These are phyloP conservation scores for Lepus americanus DNA, from an alignment of 2,113 vertebrate species.

Conservation along the genomic window DNA sequence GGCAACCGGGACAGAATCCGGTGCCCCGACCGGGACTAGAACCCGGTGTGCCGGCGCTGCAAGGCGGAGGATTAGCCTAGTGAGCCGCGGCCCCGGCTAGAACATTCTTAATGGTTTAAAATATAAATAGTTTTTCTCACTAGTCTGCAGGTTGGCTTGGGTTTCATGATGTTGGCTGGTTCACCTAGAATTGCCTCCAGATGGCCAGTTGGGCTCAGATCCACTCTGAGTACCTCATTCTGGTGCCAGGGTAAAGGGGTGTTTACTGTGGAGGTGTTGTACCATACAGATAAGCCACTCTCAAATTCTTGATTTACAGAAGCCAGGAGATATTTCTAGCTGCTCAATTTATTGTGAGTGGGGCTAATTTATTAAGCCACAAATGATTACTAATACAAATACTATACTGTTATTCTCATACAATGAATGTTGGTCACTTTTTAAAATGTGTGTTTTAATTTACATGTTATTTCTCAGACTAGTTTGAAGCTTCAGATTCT, in stretches of 20 bases:
- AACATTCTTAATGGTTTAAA: not conserved
- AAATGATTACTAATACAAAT: not conserved
- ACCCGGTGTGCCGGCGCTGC: too few species aligned
- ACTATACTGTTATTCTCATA: slow-evolving; percentile 18
- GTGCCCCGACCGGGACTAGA: too few species aligned
- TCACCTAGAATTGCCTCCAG: not conserved
- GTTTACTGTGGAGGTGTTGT: not conserved
- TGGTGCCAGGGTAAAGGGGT: not conserved
- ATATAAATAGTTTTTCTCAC: not conserved
- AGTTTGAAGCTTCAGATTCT: slow-evolving; percentile 8
- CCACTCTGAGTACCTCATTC: not conserved
- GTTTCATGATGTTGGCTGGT: not conserved
- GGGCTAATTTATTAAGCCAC: not conserved
- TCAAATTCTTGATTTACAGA: not conserved
- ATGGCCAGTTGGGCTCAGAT: not conserved
- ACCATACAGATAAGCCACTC: not conserved
- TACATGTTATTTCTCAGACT: not conserved
- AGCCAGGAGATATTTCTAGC: not conserved
- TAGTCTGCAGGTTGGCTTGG: not conserved
- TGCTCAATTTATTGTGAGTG: not conserved
- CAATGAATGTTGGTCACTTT: not conserved
- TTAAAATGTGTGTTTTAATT: not conserved
- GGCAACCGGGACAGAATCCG: too few species aligned
- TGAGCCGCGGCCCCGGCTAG: too few species aligned
- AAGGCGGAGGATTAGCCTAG: too few species aligned